A percentile compares a stretch with the other conserved stretches of the same genome.
These are phyloP conservation scores for Neosilurus hyrtlii DNA, from an alignment of 2,797 vertebrate species.

Conservation along the genomic window DNA sequence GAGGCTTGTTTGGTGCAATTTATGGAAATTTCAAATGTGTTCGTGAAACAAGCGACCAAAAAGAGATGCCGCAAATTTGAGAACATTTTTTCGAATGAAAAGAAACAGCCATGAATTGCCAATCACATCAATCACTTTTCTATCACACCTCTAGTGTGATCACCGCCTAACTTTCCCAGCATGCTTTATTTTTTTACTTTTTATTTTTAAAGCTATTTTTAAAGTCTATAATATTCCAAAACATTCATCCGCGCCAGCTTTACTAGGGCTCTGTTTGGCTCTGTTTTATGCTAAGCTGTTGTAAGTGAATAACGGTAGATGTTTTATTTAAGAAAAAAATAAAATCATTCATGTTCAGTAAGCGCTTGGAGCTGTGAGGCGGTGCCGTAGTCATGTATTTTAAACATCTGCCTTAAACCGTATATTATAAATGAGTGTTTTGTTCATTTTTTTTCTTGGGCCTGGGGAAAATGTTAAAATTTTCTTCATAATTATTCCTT, in stretches of 20 bases:
- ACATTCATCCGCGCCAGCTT: neutral
- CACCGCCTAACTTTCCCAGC: neutral
- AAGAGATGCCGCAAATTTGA: too few relatives aligned
- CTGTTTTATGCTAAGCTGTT: neutral
- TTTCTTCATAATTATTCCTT: neutral
- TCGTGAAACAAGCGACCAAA: too few relatives aligned
- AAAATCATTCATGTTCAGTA: neutral
- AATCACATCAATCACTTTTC: too few relatives aligned
- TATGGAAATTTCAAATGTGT: too few relatives aligned
- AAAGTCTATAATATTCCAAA: neutral
- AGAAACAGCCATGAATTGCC: too few relatives aligned
- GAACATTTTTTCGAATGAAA: too few relatives aligned
- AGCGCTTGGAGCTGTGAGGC: neutral
- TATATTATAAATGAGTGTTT: constrained; percentile 14
- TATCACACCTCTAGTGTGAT: too few relatives aligned
- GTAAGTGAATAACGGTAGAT: neutral
- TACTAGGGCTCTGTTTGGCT: too few relatives aligned
- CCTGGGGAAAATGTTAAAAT: neutral
- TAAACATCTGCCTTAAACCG: neutral
- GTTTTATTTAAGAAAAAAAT: neutral
- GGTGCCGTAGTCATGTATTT: neutral
- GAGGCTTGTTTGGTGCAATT: too few relatives aligned
- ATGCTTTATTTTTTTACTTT: neutral
- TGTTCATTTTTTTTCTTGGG: neutral
- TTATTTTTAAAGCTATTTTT: neutral